phyloP scores from a whole-genome alignment of 2,113 vertebrate species.

The Notothenia rossii region DNA sequence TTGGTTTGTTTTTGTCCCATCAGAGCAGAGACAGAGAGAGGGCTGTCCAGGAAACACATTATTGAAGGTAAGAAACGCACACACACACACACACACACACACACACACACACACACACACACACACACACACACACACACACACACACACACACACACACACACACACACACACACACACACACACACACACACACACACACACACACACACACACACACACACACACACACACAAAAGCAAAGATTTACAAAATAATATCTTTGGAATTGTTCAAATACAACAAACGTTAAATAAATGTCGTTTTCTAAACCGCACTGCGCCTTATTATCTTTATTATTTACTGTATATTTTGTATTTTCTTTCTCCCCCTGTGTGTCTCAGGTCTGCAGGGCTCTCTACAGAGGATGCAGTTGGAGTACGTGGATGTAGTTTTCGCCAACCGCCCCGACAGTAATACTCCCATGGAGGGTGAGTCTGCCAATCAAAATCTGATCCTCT shows the following conservation, averaged over 20 bases:
- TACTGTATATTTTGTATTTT: no score
- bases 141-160: not conserved
- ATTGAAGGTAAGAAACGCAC: constrained; percentile 87
- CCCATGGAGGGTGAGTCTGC: constrained; percentile 96
- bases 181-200: not conserved
- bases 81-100: not conserved
- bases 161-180: not conserved
- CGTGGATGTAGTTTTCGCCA: constrained; percentile 98
- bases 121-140: not conserved
- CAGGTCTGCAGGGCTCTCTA: constrained; percentile 95
- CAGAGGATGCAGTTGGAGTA: constrained; percentile 98
- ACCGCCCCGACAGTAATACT: constrained; percentile 96
- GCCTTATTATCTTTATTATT: not conserved
- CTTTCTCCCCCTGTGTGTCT: not conserved
- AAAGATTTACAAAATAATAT: not conserved
- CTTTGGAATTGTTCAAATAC: not conserved
- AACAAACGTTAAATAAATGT: not conserved
- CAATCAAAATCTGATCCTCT: constrained; percentile 1
- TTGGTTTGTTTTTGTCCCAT: constrained; percentile 41
- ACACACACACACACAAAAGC: not conserved
- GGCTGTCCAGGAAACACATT: constrained; percentile 93
- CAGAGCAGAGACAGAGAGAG: constrained; percentile 93
- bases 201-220: no score
- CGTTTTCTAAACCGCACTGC: no score
- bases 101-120: not conserved